A percentile compares a stretch with the other conserved stretches of the same genome.
These are phyloP conservation scores for Loxodonta africana DNA, from an alignment of 2,113 vertebrate species.

Conservation along the genomic window DNA sequence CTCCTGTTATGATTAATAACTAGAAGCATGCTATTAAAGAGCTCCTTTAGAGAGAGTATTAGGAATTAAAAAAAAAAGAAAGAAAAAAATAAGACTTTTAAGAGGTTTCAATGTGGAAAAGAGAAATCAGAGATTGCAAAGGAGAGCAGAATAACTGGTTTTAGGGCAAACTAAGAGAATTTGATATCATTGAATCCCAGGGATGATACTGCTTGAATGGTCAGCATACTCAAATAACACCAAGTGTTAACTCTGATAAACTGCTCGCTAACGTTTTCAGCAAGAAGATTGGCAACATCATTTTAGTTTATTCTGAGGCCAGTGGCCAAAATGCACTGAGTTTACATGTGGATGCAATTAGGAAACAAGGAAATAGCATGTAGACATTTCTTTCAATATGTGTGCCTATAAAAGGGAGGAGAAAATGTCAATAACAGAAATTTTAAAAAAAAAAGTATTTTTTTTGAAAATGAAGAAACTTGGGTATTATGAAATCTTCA, in stretches of 20 bases:
- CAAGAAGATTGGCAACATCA: neutral
- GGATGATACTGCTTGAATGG: neutral
- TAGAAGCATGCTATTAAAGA: neutral
- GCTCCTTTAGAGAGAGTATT: neutral
- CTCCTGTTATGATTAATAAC: neutral
- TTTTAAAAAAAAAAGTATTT: neutral
- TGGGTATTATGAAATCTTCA: neutral
- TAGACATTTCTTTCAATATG: neutral
- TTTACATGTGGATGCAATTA: neutral
- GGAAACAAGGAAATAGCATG: neutral
- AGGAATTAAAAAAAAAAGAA: neutral
- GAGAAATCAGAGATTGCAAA: neutral
- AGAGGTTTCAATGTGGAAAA: neutral
- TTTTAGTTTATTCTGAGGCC: neutral
- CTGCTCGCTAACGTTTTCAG: neutral
- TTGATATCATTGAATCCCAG: neutral
- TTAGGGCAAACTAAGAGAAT: neutral
- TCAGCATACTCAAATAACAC: neutral
- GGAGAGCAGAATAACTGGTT: neutral
- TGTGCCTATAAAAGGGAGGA: neutral
- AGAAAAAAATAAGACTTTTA: constrained; percentile 15
- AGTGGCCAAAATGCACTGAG: neutral
- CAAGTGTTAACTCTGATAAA: neutral
- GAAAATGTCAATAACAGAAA: neutral
- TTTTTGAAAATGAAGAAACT: neutral